Evolutionary conservation across 1,140 invertebrate genomes (phyloP).

Genomic region (Drosophila albomicans): DNA sequence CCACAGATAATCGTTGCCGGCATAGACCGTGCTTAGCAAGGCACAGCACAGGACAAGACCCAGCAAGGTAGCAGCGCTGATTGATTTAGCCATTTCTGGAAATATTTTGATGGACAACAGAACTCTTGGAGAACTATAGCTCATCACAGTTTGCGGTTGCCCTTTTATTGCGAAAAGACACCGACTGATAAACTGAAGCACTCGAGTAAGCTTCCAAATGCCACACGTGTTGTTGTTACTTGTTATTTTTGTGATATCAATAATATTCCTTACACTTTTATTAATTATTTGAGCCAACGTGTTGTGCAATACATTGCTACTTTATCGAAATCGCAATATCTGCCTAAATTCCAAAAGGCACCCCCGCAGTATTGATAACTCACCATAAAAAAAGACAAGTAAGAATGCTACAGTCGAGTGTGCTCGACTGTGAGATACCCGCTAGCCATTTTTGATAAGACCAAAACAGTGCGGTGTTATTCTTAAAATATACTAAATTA

Average conservation of each 20-base stretch:
- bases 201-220: conserved; percentile 1
- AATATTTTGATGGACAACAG: conserved; percentile 6
- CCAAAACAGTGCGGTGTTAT: too few species aligned
- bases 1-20: conserved; percentile 67
- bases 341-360: conserved; percentile 16
- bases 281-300: conserved; percentile 38
- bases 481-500: too few species aligned
- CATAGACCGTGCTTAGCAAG: conserved; percentile 24
- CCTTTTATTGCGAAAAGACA: conserved; percentile 45
- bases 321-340: conserved; percentile 30
- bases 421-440: too few species aligned
- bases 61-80: conserved; percentile 6
- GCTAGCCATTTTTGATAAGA: too few species aligned
- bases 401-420: too few species aligned
- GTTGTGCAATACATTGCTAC: conserved; percentile 14
- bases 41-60: conserved; percentile 35
- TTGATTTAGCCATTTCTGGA: conserved; percentile 21
- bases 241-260: neutral
- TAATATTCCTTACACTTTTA: neutral
- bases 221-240: conserved; percentile 4
- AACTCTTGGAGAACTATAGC: conserved; percentile 18
- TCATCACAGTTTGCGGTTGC: conserved; percentile 13
- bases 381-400: too few species aligned
- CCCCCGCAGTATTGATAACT: neutral
- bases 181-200: conserved; percentile 29